Conservation (phyloP, 1,140 invertebrate species). For the Manduca sexta region DNA sequence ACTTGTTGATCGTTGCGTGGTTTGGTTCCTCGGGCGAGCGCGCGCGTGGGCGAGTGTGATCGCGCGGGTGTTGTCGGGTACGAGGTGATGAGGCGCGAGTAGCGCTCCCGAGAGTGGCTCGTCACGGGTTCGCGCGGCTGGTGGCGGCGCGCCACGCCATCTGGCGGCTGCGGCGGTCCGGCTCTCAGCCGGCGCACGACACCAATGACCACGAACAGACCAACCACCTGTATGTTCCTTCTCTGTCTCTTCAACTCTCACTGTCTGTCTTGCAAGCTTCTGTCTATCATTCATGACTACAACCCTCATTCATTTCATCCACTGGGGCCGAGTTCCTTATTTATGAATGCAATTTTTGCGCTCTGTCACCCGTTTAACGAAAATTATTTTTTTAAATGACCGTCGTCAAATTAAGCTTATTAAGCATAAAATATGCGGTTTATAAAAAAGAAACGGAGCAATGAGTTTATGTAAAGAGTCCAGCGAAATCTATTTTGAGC, state of each 20-base stretch:
- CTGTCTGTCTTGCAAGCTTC: slow-evolving; percentile 49
- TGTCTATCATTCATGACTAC: slow-evolving; percentile 12
- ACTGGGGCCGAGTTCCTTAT: not conserved
- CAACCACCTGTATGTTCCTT: slow-evolving; percentile 73
- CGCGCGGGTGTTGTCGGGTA: slow-evolving; percentile 47
- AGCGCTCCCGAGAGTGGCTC: slow-evolving; percentile 72
- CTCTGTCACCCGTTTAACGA: not conserved
- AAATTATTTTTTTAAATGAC: not conserved
- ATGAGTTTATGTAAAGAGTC: slow-evolving; percentile 16
- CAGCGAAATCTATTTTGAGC: slow-evolving; percentile 23
- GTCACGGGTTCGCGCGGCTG: slow-evolving; percentile 77
- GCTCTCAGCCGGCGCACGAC: slow-evolving; percentile 73
- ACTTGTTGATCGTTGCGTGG: slow-evolving; percentile 49
- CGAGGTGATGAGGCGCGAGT: slow-evolving; percentile 44
- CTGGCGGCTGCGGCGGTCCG: slow-evolving; percentile 76
- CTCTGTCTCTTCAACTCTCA: slow-evolving; percentile 53
- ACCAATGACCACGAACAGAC: slow-evolving; percentile 73
- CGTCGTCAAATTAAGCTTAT: not conserved
- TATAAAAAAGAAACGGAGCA: not conserved
- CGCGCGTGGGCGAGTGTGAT: slow-evolving; percentile 18
- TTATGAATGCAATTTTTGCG: not conserved
- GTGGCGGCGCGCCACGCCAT: slow-evolving; percentile 79
- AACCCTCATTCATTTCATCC: slow-evolving; percentile 10
- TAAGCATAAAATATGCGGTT: not conserved
- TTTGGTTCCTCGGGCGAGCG: slow-evolving; percentile 29